These are phyloP conservation scores for Xiphorhynchus erythropygius DNA, from an alignment of 2,797 vertebrate genomes.

Conservation along the genomic window DNA sequence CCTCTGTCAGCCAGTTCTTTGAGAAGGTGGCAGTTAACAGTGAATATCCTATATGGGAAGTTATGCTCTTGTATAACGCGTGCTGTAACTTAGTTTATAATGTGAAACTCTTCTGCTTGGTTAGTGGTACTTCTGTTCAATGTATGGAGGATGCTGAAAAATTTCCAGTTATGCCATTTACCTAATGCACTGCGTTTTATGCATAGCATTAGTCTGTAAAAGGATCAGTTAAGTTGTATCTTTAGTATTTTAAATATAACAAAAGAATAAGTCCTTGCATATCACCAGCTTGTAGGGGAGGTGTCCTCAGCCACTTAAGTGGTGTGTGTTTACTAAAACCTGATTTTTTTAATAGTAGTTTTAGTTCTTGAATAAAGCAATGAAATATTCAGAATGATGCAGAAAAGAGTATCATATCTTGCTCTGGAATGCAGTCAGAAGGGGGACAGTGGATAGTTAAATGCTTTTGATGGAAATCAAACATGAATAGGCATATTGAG, in stretches of 20 bases:
- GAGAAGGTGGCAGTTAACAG: not conserved
- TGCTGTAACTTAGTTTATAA: not conserved
- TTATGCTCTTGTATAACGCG: not conserved
- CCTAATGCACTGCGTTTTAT: not conserved
- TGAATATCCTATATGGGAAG: not conserved
- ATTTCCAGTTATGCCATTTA: not conserved
- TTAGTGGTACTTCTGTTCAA: not conserved
- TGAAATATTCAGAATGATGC: not conserved
- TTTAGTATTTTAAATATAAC: not conserved
- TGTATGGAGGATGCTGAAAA: not conserved
- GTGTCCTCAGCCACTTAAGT: not conserved
- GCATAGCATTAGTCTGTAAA: not conserved
- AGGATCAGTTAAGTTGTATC: not conserved
- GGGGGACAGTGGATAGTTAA: not conserved
- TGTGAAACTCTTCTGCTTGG: not conserved
- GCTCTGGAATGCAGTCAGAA: not conserved
- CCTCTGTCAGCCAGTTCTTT: not conserved
- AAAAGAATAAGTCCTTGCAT: not conserved
- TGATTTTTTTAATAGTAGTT: not conserved
- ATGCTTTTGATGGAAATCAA: not conserved
- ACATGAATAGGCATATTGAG: slow-evolving; percentile 39
- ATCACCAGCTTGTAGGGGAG: not conserved
- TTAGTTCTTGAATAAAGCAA: not conserved
- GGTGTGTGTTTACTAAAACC: not conserved
- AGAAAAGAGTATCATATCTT: not conserved